A percentile compares a stretch with the other conserved stretches of the same genome.
Evolutionary conservation across 2,888 invertebrate genomes (phyloP).

Genomic region (Hololepta plana): DNA sequence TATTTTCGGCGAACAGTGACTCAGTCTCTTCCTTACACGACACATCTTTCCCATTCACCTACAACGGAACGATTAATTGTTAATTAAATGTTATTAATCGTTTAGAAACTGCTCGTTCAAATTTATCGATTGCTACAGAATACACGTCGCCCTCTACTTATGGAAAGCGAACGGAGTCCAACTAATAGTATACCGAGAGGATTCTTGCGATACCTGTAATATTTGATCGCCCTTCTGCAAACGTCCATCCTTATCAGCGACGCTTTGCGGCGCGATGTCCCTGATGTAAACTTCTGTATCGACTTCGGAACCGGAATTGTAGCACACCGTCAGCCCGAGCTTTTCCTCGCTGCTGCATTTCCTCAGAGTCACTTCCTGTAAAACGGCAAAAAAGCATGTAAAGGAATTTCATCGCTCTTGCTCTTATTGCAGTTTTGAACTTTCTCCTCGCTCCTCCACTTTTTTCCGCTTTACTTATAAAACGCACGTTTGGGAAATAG

Average conservation of each 20-base stretch:
- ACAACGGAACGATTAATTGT: constrained; percentile 7
- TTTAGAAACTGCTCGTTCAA: too few relatives aligned
- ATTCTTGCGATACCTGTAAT: constrained; percentile 38
- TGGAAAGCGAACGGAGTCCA: too few relatives aligned
- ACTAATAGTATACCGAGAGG: too few relatives aligned
- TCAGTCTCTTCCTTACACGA: constrained; percentile 40
- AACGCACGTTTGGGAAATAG: too few relatives aligned
- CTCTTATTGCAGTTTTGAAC: too few relatives aligned
- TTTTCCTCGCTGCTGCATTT: constrained; percentile 38
- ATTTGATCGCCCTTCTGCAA: constrained; percentile 43
- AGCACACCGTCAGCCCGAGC: constrained; percentile 49
- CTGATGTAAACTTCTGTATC: constrained; percentile 48
- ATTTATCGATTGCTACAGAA: too few relatives aligned
- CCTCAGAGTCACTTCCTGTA: constrained; percentile 45
- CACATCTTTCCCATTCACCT: constrained; percentile 41
- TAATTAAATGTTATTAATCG: constrained; percentile 1
- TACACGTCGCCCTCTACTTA: too few relatives aligned
- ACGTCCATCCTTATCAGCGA: constrained; percentile 39
- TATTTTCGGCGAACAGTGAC: constrained; percentile 38
- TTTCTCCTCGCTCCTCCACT: too few relatives aligned
- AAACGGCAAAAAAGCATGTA: constrained; percentile 8
- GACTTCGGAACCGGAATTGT: constrained; percentile 36
- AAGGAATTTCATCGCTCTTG: too few relatives aligned
- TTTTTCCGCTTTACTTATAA: too few relatives aligned
- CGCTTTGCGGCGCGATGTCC: constrained; percentile 39